These are phyloP conservation scores for Tribolium castaneum DNA, from an alignment of 1,140 invertebrate genomes.

Conservation along the genomic window DNA sequence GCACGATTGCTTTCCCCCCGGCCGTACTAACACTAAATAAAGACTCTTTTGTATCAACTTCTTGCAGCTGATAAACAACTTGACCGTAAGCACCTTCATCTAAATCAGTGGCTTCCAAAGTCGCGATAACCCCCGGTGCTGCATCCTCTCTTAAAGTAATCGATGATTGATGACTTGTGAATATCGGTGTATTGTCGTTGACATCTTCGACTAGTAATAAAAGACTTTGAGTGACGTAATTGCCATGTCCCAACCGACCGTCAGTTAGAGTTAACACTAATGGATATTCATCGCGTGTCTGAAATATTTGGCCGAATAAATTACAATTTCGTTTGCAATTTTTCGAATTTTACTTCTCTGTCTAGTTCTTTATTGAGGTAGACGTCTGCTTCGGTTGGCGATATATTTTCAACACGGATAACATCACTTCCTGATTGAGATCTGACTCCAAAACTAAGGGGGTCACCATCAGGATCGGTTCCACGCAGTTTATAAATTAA, in stretches of 20 bases:
- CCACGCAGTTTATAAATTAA: conserved; percentile 85
- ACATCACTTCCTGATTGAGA: conserved; percentile 84
- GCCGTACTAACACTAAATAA: conserved; percentile 85
- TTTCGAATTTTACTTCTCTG: conserved; percentile 75
- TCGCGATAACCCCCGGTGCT: conserved; percentile 77
- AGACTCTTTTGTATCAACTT: conserved; percentile 80
- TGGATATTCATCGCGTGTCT: conserved; percentile 88
- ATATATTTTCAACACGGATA: conserved; percentile 84
- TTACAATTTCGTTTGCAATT: not conserved
- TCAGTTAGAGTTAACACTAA: conserved; percentile 91
- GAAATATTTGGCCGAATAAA: conserved; percentile 45
- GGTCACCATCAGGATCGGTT: conserved; percentile 87
- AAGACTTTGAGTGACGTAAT: conserved; percentile 91
- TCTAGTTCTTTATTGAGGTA: conserved; percentile 90
- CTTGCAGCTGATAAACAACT: conserved; percentile 72
- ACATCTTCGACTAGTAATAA: conserved; percentile 90
- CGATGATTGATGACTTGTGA: conserved; percentile 85
- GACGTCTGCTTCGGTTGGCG: conserved; percentile 84
- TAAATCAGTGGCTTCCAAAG: conserved; percentile 87
- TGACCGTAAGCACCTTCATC: conserved; percentile 94
- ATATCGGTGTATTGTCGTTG: conserved; percentile 91
- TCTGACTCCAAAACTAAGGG: conserved; percentile 83
- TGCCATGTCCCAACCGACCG: conserved; percentile 85
- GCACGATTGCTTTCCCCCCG: conserved; percentile 88
- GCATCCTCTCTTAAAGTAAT: conserved; percentile 84